A percentile compares a stretch with the other conserved stretches of the same genome.
These are phyloP conservation scores for Drosophila mojavensis DNA, from an alignment of 1,140 invertebrate species.

Conservation along the genomic window DNA sequence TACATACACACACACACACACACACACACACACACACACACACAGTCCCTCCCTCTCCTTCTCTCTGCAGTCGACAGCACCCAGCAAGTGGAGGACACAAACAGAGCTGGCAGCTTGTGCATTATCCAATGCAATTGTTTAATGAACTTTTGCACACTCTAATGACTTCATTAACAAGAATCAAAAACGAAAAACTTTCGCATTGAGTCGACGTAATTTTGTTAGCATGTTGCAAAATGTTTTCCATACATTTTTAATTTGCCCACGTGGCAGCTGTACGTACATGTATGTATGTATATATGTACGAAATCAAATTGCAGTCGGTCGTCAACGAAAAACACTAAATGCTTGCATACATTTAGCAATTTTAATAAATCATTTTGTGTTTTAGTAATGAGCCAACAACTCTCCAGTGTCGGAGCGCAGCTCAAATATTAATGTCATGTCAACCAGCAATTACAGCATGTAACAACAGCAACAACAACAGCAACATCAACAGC, in stretches of 20 bases:
- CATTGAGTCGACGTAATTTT: conserved; percentile 35
- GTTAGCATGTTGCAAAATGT: conserved; percentile 41
- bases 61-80: neutral
- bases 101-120: conserved; percentile 46
- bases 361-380: conserved; percentile 57
- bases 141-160: conserved; percentile 77
- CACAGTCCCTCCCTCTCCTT: neutral
- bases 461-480: conserved; percentile 62
- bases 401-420: conserved; percentile 9
- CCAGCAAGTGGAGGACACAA: neutral
- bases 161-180: conserved; percentile 72
- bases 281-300: too few species aligned
- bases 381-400: conserved; percentile 42
- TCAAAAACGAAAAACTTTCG: conserved; percentile 45
- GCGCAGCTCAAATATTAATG: conserved; percentile 76
- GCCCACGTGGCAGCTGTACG: neutral
- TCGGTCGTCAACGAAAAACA: conserved; percentile 3
- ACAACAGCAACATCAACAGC: conserved; percentile 15
- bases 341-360: conserved; percentile 37
- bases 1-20: neutral
- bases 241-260: conserved; percentile 45
- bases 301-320: conserved; percentile 16
- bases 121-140: conserved; percentile 79
- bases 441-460: conserved; percentile 82
- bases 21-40: neutral